Evolutionary conservation across 2,113 vertebrate species (phyloP).

Genomic region (Neodontobutis hainanensis): DNA sequence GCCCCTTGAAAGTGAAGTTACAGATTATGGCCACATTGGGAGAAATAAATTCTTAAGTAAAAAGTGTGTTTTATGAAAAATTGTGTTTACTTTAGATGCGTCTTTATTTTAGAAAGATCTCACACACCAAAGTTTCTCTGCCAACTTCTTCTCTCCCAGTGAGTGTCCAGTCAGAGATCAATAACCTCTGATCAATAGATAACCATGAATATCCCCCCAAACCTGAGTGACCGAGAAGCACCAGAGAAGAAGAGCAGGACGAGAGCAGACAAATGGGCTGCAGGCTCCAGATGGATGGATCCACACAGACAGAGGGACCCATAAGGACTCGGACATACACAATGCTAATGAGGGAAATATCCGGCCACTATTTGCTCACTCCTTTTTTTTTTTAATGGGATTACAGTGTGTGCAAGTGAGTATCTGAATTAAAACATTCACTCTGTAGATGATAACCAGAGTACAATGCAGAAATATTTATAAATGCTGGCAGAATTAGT

Average conservation of each 20-base stretch:
- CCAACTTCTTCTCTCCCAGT: slow-evolving; percentile 45
- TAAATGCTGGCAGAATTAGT: no score
- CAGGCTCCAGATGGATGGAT: slow-evolving; percentile 50
- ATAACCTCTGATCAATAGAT: slow-evolving; percentile 76
- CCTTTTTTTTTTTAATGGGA: slow-evolving; percentile 10
- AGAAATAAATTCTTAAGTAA: no score
- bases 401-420: slow-evolving; percentile 31
- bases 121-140: slow-evolving; percentile 51
- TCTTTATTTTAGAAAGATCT: not conserved
- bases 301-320: slow-evolving; percentile 35
- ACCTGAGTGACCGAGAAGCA: slow-evolving; percentile 39
- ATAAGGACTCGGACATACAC: slow-evolving; percentile 23
- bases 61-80: no score
- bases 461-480: no score
- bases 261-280: slow-evolving; percentile 60
- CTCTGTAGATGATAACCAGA: no score
- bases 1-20: not conserved
- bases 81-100: not conserved
- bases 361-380: slow-evolving; percentile 10
- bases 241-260: slow-evolving; percentile 38
- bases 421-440: not conserved
- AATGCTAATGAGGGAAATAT: slow-evolving; percentile 58
- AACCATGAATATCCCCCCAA: slow-evolving; percentile 75
- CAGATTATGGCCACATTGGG: no score
- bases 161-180: slow-evolving; percentile 66